Evolutionary conservation across 2,797 vertebrate species (phyloP).

Genomic region (Hephaestus fuliginosus): DNA sequence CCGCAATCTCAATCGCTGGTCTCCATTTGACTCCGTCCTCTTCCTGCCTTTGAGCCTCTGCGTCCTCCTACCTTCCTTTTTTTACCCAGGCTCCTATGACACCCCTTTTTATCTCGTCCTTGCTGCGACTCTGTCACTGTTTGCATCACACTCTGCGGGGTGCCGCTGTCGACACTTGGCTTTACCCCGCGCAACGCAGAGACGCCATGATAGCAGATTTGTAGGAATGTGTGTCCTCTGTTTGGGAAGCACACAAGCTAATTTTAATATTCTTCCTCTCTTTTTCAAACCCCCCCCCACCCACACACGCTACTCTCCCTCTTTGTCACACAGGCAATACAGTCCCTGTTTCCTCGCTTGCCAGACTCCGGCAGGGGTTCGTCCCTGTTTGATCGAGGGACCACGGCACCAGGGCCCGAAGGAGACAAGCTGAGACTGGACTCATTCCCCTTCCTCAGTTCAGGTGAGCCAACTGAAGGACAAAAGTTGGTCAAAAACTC

Average conservation of each 20-base stretch:
- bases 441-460: conserved; percentile 90
- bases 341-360: conserved; percentile 93
- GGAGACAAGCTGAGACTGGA: conserved; percentile 92
- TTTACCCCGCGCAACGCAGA: conserved; percentile 31
- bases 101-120: conserved; percentile 81
- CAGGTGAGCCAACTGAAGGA: conserved; percentile 84
- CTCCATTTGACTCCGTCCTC: conserved; percentile 79
- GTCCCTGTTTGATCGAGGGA: conserved; percentile 87
- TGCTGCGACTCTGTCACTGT: conserved; percentile 74
- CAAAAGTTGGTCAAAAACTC: conserved; percentile 28
- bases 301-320: background rate
- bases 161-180: conserved; percentile 61
- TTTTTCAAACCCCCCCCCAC: conserved; percentile 18
- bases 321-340: conserved; percentile 85
- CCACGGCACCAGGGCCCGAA: conserved; percentile 84
- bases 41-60: conserved; percentile 75
- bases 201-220: conserved; percentile 20
- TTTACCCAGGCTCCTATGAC: conserved; percentile 63
- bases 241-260: conserved; percentile 26
- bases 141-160: conserved; percentile 76
- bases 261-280: conserved; percentile 17
- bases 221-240: conserved; percentile 20
- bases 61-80: conserved; percentile 67
- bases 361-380: conserved; percentile 86
- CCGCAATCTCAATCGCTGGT: conserved; percentile 72